Evolutionary conservation across 2,797 vertebrate genomes (phyloP).

Genomic region (Megaceryle alcyon): DNA sequence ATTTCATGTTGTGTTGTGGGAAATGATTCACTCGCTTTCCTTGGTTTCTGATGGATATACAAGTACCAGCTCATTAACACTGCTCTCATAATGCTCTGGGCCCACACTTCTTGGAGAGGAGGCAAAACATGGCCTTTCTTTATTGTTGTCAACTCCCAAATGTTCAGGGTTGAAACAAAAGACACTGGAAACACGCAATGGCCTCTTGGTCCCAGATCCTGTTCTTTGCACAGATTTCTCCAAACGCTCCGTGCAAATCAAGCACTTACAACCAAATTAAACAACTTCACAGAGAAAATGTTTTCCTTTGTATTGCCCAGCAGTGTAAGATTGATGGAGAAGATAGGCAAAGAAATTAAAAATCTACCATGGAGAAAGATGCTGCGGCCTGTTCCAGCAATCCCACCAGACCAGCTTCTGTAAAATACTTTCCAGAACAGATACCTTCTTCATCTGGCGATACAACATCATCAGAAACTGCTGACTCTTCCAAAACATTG

Average conservation of each 20-base stretch:
- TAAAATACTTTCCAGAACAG: slow-evolving; percentile 99
- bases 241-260: neutral
- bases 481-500: slow-evolving; percentile 97
- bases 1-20: neutral
- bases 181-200: neutral
- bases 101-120: neutral
- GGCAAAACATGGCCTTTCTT: neutral
- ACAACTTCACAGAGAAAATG: neutral
- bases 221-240: neutral
- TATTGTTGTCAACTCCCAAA: neutral
- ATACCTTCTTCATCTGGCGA: slow-evolving; percentile 99
- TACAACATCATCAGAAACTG: slow-evolving; percentile 97
- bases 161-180: neutral
- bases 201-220: neutral
- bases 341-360: slow-evolving; percentile 25
- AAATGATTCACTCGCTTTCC: neutral
- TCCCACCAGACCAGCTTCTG: slow-evolving; percentile 95
- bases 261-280: neutral
- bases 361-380: slow-evolving; percentile 94
- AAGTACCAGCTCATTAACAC: neutral
- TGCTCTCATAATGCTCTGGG: neutral
- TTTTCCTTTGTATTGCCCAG: neutral
- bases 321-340: neutral
- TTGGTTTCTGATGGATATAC: neutral
- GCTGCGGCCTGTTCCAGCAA: slow-evolving; percentile 96